Conservation (phyloP, 1,140 invertebrate species). For the Sycophaga agraensis region DNA sequence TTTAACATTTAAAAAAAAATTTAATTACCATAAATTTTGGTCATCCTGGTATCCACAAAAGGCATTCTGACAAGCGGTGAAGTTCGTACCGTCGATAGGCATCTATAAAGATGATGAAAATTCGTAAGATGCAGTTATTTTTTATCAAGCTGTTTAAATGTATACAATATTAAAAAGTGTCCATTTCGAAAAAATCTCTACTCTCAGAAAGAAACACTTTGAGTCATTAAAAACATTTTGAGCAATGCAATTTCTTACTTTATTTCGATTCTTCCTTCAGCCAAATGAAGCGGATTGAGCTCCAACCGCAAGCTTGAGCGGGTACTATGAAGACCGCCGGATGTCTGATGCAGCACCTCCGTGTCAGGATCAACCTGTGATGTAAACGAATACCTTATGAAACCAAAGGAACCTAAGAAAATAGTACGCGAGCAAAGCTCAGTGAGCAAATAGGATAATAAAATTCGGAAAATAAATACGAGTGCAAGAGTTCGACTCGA, state of each 20-base stretch:
- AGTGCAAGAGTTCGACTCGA: background rate
- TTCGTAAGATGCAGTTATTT: no score
- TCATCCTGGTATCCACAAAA: slow-evolving; percentile 38
- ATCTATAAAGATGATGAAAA: slow-evolving; percentile 38
- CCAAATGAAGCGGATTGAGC: slow-evolving; percentile 50
- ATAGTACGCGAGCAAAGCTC: background rate
- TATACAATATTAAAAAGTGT: no score
- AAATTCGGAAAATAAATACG: background rate
- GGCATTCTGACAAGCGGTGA: slow-evolving; percentile 27
- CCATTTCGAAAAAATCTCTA: no score
- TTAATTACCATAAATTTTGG: slow-evolving; percentile 48
- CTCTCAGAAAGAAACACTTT: no score
- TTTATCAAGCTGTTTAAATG: no score
- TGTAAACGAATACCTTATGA: no score
- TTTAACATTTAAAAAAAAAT: no score
- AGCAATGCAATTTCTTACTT: no score
- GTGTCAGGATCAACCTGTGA: slow-evolving; percentile 49
- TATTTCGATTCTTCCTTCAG: slow-evolving; percentile 50
- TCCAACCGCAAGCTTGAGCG: slow-evolving; percentile 51
- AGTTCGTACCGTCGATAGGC: slow-evolving; percentile 42
- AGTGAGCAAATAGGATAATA: background rate
- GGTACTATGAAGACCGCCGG: slow-evolving; percentile 45
- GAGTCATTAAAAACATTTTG: background rate
- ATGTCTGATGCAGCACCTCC: slow-evolving; percentile 38
- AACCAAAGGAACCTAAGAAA: no score